Evolutionary conservation across 2,113 vertebrate species (phyloP), one percentile per base, ranked within the genome.

Genomic region (Anguilla japonica): DNA sequence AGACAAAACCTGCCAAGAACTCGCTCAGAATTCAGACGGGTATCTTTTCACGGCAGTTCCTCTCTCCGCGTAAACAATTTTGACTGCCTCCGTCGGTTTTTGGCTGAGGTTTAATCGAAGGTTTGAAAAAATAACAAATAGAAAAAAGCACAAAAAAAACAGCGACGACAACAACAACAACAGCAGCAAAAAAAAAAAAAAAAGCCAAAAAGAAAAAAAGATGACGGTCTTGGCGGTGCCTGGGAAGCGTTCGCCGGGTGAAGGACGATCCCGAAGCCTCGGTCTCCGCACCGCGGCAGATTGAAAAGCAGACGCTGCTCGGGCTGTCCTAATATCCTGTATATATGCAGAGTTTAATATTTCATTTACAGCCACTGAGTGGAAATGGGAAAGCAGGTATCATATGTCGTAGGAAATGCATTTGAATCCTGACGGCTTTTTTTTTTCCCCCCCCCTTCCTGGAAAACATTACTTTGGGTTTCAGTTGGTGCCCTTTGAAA

Each of bases 311-410:
- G 34, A 26, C 40, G 34, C 34, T 34, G 79, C 86, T 91, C 85
- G 53, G 84, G 50, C 83, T 87, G 89, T 20, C 18, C 56, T 90
- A 91, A 92, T 92, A 89, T 78, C 87, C 89, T 81, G 88, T 91
- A 89, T 91, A 89, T 91, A 92, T 92, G 91, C 89, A 91, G 86
- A 88, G 87, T 88, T 90, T 81, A 90, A 91, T 92, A 89, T 92
- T 93, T 92, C 53, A 92, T 91, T 91, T 87, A 89, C 29, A 88
- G 41, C 56, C 80, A 83, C 78, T 16, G 79, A 87, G 80, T 79
- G 84, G 81, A 80, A 88, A 89, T 80, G 89, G 83, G 83, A 90
- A 90, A 87, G 41, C 18, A 9, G 40, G 75, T 81, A 83, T 81
- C 60, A 34, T 34, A 43, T 29, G 41, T 50, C 81, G 53, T 41